Evolutionary conservation across 2,888 invertebrate species (phyloP), one percentile per base, ranked within the genome.

Genomic region (Antheraea assamensis): DNA sequence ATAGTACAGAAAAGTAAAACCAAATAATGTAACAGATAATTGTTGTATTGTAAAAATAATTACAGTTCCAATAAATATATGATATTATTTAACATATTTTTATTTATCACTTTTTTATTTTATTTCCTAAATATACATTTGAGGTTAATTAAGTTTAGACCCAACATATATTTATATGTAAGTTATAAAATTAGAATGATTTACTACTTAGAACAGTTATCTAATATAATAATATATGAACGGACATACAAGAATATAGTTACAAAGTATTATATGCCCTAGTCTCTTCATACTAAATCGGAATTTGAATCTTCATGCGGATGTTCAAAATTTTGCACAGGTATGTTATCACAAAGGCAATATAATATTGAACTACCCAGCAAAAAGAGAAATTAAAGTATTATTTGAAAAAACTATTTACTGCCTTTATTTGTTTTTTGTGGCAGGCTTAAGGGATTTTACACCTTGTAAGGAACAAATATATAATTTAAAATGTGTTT

Each of bases 1-100:
- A 78, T 74, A 15, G 74, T 83, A 55, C 79, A 81, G 75, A 92
- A 91, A 81, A 78, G 78, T 75, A 87, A 92, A 82, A 87, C 79
- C 74, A 88, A 90, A 79, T 87, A 88, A 75, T 61, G 64, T 75
- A 75, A 73, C 21, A 74, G 75, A 13, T 42, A 10, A 24, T 24
- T 73, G n/a, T 68, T 58, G 17, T 47, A 55, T 58, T 73, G 27
- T 52, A 58, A 70, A 70, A 55, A 35, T 24, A 55, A 72, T 5
- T 72, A 35, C 68, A 24, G 19, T 52, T 71, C 13, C 27, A 49
- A 71, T 71, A 52, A 49, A 71, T 27, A 52, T 71, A 24, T 52
- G 52, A 52, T 24, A 15, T 35, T 52, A 42, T 71, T 7, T 21
- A 17, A 13, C 17, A 13, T 52, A 71, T 71, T 52, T n/a, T 55